These are phyloP conservation scores for Drosophila truncata DNA, from an alignment of 1,140 invertebrate species.

Conservation along the genomic window DNA sequence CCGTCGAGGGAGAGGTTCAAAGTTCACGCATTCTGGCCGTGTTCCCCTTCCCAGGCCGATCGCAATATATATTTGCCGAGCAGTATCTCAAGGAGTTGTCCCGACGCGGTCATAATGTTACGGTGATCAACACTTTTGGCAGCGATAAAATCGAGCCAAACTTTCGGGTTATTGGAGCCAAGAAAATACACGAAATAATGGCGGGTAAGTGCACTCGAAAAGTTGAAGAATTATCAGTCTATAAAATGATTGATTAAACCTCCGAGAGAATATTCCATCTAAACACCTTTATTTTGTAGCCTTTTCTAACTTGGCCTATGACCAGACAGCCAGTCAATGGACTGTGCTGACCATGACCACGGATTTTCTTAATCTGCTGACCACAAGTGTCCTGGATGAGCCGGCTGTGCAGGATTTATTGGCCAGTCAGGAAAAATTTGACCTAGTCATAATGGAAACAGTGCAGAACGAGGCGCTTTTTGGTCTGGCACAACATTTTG, in stretches of 20 bases:
- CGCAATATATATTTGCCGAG: slow-evolving; percentile 75
- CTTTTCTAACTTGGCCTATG: slow-evolving; percentile 31
- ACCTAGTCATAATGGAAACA: slow-evolving; percentile 72
- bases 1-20: slow-evolving; percentile 19
- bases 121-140: slow-evolving; percentile 85
- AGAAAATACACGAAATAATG: slow-evolving; percentile 68
- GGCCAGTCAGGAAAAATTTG: slow-evolving; percentile 54
- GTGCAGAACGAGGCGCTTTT: slow-evolving; percentile 74
- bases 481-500: slow-evolving; percentile 74
- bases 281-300: slow-evolving; percentile 16
- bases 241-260: background rate
- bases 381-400: slow-evolving; percentile 72
- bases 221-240: too few relatives aligned
- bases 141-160: slow-evolving; percentile 67
- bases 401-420: slow-evolving; percentile 46
- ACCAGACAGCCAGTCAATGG: slow-evolving; percentile 50
- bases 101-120: slow-evolving; percentile 86
- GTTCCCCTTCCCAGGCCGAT: slow-evolving; percentile 76
- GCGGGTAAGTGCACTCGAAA: slow-evolving; percentile 35
- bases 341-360: slow-evolving; percentile 54
- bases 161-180: slow-evolving; percentile 81
- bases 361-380: slow-evolving; percentile 60
- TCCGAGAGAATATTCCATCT: background rate
- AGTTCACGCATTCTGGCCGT: slow-evolving; percentile 68
- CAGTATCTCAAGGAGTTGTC: slow-evolving; percentile 84